A percentile compares a stretch with the other conserved stretches of the same genome.
These are phyloP conservation scores for Esperia sulphurella DNA, from an alignment of 2,888 invertebrate species.

Conservation along the genomic window DNA sequence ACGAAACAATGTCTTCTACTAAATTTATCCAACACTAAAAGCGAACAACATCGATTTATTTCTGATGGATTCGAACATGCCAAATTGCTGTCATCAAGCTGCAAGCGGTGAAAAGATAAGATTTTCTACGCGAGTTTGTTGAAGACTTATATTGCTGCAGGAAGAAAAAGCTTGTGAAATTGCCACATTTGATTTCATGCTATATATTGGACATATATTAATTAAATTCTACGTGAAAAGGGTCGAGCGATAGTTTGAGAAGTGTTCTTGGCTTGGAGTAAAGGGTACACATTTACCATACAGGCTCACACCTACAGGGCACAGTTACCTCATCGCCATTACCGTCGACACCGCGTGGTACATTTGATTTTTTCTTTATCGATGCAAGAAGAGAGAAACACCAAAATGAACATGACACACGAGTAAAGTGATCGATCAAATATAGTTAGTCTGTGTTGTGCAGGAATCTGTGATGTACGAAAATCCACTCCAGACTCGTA, in stretches of 20 bases:
- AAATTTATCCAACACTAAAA: conserved; percentile 11
- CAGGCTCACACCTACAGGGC: conserved; percentile 69
- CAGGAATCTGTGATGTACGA: conserved; percentile 38
- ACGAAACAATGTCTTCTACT: conserved; percentile 18
- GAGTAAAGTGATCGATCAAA: conserved; percentile 44
- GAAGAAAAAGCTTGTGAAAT: conserved; percentile 28
- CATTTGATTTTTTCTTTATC: conserved; percentile 92
- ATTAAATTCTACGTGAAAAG: conserved; percentile 32
- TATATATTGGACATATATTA: conserved; percentile 24
- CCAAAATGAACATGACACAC: conserved; percentile 68
- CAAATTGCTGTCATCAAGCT: not conserved
- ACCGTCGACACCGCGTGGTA: conserved; percentile 97
- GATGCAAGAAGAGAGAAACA: conserved; percentile 81
- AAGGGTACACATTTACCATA: conserved; percentile 46
- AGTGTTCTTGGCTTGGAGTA: conserved; percentile 8
- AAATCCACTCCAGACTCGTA: too few relatives aligned
- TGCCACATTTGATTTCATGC: conserved; percentile 36
- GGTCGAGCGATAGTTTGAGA: conserved; percentile 39
- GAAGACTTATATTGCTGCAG: conserved; percentile 13
- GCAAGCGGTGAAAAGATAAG: not conserved
- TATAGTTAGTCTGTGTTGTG: conserved; percentile 31
- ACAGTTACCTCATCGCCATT: conserved; percentile 92
- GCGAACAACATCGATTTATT: conserved; percentile 15
- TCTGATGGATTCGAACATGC: conserved; percentile 9
- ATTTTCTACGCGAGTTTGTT: not conserved